Evolutionary conservation across 2,888 invertebrate genomes (phyloP).

Genomic region (Synergus umbraculus): DNA sequence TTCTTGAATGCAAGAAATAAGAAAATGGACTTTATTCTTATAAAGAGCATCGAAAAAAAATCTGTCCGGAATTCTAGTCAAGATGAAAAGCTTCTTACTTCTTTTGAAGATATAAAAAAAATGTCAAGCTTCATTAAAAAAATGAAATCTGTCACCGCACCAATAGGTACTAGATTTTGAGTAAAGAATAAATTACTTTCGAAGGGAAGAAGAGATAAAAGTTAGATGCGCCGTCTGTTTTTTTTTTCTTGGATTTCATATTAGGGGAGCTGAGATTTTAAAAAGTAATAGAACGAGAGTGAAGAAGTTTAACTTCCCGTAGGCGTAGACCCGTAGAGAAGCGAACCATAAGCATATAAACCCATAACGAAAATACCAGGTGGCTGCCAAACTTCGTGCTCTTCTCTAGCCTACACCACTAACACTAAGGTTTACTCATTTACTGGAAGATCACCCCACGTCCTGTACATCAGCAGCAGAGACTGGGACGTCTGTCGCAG

Average conservation of each 20-base stretch:
- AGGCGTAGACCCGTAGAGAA: slow-evolving; percentile 6
- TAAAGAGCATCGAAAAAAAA: too few species aligned
- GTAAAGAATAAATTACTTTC: background rate
- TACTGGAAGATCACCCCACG: slow-evolving; percentile 55
- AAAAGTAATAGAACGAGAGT: slow-evolving; percentile 9
- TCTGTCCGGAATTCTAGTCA: too few species aligned
- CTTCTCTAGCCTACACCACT: background rate
- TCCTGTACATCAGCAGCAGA: slow-evolving; percentile 45
- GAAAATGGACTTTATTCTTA: background rate
- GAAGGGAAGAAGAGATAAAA: background rate
- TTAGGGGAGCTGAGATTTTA: background rate
- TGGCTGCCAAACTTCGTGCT: slow-evolving; percentile 60
- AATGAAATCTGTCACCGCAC: too few species aligned
- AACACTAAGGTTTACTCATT: slow-evolving; percentile 56
- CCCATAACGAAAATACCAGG: slow-evolving; percentile 59
- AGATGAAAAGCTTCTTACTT: too few species aligned
- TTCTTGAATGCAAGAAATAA: background rate
- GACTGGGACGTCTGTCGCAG: slow-evolving; percentile 44
- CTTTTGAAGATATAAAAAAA: slow-evolving; percentile 2
- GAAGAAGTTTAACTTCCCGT: slow-evolving; percentile 23
- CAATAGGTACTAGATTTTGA: background rate
- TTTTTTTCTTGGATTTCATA: background rate
- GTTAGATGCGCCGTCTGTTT: background rate
- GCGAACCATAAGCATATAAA: background rate
- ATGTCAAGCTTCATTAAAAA: background rate